phyloP scores from a whole-genome alignment of 2,113 vertebrate genomes.

The Chionis minor region DNA sequence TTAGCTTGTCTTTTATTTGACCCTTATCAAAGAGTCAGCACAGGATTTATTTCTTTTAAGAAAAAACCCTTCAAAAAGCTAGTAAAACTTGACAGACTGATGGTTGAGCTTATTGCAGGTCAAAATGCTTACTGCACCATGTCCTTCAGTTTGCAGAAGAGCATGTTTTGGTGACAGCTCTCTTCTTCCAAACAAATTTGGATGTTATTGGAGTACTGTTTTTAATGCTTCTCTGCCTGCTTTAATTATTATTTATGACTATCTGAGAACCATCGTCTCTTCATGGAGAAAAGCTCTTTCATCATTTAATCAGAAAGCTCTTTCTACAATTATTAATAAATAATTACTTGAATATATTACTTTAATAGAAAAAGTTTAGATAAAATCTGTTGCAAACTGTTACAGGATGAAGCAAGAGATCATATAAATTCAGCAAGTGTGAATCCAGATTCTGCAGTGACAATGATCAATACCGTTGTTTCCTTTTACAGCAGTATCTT shows the following conservation, averaged over 20 bases:
- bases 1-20: background rate
- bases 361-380: background rate
- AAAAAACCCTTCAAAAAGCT: background rate
- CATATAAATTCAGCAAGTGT: background rate
- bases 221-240: background rate
- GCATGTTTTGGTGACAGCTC: background rate
- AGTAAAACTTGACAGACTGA: background rate
- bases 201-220: background rate
- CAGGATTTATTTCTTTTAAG: background rate
- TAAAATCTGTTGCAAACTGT: background rate
- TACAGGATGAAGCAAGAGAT: background rate
- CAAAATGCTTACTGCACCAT: background rate
- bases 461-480: background rate
- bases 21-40: background rate
- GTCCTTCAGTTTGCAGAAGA: background rate
- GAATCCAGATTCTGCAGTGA: background rate
- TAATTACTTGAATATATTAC: background rate
- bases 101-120: background rate
- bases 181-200: background rate
- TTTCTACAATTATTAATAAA: background rate
- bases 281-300: background rate
- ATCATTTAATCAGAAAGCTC: background rate
- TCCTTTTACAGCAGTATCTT: background rate
- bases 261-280: background rate
- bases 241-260: background rate